A percentile compares a stretch with the other conserved stretches of the same genome.
phyloP scores from a whole-genome alignment of 2,113 vertebrate genomes.

The Chaenogobius annularis region DNA sequence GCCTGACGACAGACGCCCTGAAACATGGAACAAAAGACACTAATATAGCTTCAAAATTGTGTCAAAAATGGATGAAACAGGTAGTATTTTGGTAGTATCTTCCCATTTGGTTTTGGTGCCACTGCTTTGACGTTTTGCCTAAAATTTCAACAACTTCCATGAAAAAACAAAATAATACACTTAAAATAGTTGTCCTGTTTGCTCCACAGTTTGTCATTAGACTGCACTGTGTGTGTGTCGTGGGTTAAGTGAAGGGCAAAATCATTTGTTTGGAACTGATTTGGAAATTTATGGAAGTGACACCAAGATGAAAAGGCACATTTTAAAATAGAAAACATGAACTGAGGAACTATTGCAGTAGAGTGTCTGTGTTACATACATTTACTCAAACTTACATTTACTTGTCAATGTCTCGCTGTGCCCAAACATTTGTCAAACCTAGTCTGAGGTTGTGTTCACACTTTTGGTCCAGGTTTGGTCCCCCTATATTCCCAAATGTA shows the following conservation, averaged over 20 bases:
- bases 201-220: background rate
- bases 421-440: no score
- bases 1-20: constrained; percentile 10
- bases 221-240: background rate
- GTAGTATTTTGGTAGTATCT: constrained; percentile 5
- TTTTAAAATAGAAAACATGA: no score
- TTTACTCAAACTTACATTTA: no score
- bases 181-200: constrained; percentile 29
- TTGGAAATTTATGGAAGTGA: no score
- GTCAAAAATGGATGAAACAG: constrained; percentile 21
- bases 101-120: background rate
- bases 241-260: background rate
- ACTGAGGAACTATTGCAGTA: no score
- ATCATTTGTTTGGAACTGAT: background rate
- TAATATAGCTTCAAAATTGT: constrained; percentile 13
- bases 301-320: background rate
- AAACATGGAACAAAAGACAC: constrained; percentile 11
- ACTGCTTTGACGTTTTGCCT: background rate
- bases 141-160: constrained; percentile 12
- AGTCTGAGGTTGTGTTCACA: no score
- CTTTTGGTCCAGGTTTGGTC: no score
- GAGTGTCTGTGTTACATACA: no score
- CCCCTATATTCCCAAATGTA: no score
- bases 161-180: constrained; percentile 25
- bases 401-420: no score